A percentile compares a stretch with the other conserved stretches of the same genome.
Evolutionary conservation across 2,797 vertebrate species (phyloP).

Genomic region (Squalus acanthias): DNA sequence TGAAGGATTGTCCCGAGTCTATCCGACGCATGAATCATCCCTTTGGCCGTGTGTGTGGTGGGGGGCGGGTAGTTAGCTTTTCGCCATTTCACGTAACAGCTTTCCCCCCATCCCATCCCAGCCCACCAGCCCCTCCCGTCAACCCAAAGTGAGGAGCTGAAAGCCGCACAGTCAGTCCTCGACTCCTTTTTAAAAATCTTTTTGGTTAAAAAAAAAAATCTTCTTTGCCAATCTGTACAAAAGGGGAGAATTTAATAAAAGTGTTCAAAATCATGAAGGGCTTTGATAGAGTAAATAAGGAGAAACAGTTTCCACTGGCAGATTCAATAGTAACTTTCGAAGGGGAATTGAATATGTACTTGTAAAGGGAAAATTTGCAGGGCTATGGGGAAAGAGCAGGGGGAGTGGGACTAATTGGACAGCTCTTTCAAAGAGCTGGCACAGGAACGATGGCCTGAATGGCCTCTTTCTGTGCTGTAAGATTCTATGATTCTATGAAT

Average conservation of each 20-base stretch:
- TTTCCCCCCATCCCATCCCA: background rate
- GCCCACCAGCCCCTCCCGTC: background rate
- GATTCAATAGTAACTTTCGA: background rate
- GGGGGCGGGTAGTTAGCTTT: background rate
- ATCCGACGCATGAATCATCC: conserved; percentile 69
- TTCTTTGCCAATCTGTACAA: background rate
- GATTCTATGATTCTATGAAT: background rate
- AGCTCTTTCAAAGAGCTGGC: background rate
- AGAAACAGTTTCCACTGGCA: background rate
- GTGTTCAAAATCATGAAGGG: background rate
- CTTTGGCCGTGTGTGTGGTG: background rate
- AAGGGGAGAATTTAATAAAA: background rate
- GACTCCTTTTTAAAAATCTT: background rate
- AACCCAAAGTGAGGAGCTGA: background rate
- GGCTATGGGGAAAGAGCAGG: background rate
- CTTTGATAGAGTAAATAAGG: background rate
- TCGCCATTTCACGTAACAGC: background rate
- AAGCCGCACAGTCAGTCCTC: background rate
- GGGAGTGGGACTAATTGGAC: background rate
- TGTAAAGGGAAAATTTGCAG: background rate
- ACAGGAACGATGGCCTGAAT: background rate
- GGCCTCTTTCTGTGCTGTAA: background rate
- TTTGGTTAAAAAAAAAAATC: background rate
- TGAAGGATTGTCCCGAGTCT: conserved; percentile 75
- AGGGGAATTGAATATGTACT: background rate